Base-by-base conservation (phyloP, 2,113 vertebrate genomes). In the Geococcyx californianus region DNA sequence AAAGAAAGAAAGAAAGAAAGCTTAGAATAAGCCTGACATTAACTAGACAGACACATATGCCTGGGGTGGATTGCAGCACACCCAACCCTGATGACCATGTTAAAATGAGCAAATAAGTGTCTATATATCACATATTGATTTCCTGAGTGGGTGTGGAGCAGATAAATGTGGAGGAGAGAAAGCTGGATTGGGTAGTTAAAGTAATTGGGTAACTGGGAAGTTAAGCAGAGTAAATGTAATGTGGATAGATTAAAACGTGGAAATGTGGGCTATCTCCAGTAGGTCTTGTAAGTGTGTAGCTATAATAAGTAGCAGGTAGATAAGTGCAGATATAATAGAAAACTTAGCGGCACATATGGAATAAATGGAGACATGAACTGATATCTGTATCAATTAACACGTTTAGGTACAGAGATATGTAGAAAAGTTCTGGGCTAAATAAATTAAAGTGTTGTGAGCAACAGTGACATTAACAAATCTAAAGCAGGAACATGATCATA, bases 1-100 rank as follows among this genome's bases (percentile, higher is more conserved):
- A 5, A 40, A 20, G 4, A 11, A 6, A 20, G 2, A 10, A 7
- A 12, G 4, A 34, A 3, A 11, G 6, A 44, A 15, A n/a, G 9
- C 8, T 52, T 24, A 18, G n/a, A 45, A 23, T 18, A 54, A 62
- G 29, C 10, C 34, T 19, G 23, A 69, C 68, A 19, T 36, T 11
- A 84, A 11, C 44, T 56, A 42, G 45, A 11, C 26, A 73, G 42
- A 76, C 40, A 38, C 67, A 68, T 49, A 40, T 8, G 16, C 24
- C 12, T 12, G 20, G 49, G 52, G 17, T 56, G 64, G 52, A 36
- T 45, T 84, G 54, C 59, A 77, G 64, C 18, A 6, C 7, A 44
- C 3, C 25, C 0, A 2, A 84, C 42, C 42, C 45, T 92, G 62
- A 63, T 25, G 75, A 17, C 52, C 28, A 3, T 1, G 5, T 28